Percentiles rank a stretch among this genome's conserved stretches.
phyloP scores from a whole-genome alignment of 2,797 vertebrate species.

The Pantherophis alleghaniensis region DNA sequence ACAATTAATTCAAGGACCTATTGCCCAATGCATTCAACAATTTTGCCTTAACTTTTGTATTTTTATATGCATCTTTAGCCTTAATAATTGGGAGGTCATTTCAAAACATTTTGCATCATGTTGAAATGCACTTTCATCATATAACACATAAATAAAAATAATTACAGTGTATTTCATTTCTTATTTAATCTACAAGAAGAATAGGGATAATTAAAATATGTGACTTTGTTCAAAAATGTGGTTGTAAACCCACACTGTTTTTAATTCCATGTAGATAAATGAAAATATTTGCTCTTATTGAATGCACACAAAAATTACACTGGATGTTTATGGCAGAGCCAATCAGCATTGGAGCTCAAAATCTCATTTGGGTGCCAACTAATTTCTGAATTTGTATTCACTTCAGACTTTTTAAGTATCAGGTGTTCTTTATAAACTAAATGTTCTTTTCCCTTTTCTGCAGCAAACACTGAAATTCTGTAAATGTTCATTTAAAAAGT shows the following conservation, averaged over 20 bases:
- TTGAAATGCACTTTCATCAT: slow-evolving; percentile 34
- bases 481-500: neutral
- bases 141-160: slow-evolving; percentile 31
- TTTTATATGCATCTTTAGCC: slow-evolving; percentile 31
- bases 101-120: slow-evolving; percentile 32
- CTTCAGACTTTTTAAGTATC: neutral
- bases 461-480: neutral
- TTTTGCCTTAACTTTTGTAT: slow-evolving; percentile 20
- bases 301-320: neutral
- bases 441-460: neutral
- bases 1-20: neutral
- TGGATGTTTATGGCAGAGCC: slow-evolving; percentile 5
- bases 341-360: slow-evolving; percentile 11
- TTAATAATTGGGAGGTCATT: slow-evolving; percentile 32
- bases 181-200: slow-evolving; percentile 35
- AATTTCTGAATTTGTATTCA: slow-evolving; percentile 1
- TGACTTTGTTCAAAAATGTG: slow-evolving; percentile 4
- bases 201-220: slow-evolving; percentile 34
- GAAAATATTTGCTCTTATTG: slow-evolving; percentile 14
- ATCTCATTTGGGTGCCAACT: slow-evolving; percentile 4
- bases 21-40: slow-evolving; percentile 14
- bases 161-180: slow-evolving; percentile 38
- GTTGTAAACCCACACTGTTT: slow-evolving; percentile 23
- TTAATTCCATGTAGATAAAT: slow-evolving; percentile 9
- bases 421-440: neutral